Evolutionary conservation across 2,888 invertebrate genomes (phyloP).

Genomic region (Liposcelis brunnea): DNA sequence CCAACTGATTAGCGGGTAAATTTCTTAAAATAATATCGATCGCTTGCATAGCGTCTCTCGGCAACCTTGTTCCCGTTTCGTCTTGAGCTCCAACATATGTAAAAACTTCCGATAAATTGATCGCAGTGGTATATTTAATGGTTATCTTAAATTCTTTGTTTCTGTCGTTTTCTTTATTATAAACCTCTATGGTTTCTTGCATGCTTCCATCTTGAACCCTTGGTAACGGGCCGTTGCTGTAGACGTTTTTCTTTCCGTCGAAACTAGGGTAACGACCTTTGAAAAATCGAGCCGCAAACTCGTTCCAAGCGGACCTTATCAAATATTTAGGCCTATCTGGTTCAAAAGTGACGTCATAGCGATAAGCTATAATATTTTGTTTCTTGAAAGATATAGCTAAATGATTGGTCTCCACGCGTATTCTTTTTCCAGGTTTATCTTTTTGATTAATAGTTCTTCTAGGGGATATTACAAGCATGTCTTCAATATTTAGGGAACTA

Average conservation of each 20-base stretch:
- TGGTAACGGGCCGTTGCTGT: conserved; percentile 28
- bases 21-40: conserved; percentile 66
- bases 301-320: conserved; percentile 21
- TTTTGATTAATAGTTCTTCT: conserved; percentile 17
- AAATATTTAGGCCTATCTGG: conserved; percentile 46
- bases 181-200: conserved; percentile 22
- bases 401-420: conserved; percentile 44
- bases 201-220: too few relatives aligned
- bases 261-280: conserved; percentile 40
- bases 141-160: conserved; percentile 29
- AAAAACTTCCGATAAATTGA: conserved; percentile 30
- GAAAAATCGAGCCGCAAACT: conserved; percentile 24
- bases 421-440: conserved; percentile 27
- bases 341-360: conserved; percentile 64
- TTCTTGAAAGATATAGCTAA: conserved; percentile 36
- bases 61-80: conserved; percentile 28
- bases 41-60: conserved; percentile 52
- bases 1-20: conserved; percentile 33
- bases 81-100: background rate
- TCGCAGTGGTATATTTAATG: conserved; percentile 33
- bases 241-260: conserved; percentile 55
- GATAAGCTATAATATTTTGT: conserved; percentile 31
- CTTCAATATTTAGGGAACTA: conserved; percentile 12
- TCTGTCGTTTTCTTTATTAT: conserved; percentile 23
- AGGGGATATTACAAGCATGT: conserved; percentile 17